phyloP scores from a whole-genome alignment of 1,140 invertebrate species.

The Drosophila seguyi region DNA sequence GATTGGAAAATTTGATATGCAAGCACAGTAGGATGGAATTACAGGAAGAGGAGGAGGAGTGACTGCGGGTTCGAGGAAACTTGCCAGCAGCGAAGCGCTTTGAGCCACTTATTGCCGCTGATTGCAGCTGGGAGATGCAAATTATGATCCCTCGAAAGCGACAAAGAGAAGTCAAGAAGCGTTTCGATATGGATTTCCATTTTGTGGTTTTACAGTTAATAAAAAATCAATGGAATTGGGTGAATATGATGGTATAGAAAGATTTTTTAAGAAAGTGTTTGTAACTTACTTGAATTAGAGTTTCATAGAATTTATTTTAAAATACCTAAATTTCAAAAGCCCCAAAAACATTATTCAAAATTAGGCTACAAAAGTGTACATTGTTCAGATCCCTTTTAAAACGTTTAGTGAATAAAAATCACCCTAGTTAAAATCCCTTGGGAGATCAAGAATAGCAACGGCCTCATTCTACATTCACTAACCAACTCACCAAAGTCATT shows the following conservation, averaged over 20 bases:
- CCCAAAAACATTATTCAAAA: no score
- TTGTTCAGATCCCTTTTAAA: no score
- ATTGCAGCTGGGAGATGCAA: slow-evolving; percentile 31
- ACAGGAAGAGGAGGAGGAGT: neutral
- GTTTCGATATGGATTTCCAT: neutral
- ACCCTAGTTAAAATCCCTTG: neutral
- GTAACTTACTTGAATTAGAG: neutral
- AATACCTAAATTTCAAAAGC: neutral
- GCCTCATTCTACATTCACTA: neutral
- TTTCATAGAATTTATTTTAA: neutral
- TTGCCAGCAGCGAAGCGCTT: slow-evolving; percentile 26
- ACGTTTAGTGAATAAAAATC: no score
- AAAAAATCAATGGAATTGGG: neutral
- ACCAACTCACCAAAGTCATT: neutral
- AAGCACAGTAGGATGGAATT: slow-evolving; percentile 22
- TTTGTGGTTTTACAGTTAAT: neutral
- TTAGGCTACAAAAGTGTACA: no score
- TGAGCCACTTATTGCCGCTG: slow-evolving; percentile 31
- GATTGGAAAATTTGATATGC: slow-evolving; percentile 39
- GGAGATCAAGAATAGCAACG: neutral
- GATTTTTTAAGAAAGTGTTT: neutral
- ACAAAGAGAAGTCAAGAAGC: slow-evolving; percentile 23
- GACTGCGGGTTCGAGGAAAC: slow-evolving; percentile 4
- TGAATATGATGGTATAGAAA: neutral
- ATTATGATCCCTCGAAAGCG: slow-evolving; percentile 9